phyloP scores from a whole-genome alignment of 2,113 vertebrate genomes.

The Lophotis ruficrista region DNA sequence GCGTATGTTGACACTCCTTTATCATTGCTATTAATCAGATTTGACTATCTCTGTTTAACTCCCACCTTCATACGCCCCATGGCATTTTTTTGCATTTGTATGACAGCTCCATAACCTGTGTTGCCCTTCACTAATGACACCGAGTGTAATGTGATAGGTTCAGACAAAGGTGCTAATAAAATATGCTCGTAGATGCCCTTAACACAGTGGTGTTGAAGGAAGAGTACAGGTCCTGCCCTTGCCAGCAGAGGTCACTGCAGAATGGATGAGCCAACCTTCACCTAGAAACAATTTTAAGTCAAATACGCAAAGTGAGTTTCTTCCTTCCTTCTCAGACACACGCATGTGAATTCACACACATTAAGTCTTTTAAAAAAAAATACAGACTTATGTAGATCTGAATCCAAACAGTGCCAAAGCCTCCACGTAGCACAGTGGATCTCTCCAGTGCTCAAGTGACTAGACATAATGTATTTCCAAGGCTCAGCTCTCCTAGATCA shows the following conservation, averaged over 20 bases:
- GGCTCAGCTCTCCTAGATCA: background rate
- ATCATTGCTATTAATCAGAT: constrained; percentile 38
- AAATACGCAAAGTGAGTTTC: background rate
- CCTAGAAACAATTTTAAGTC: background rate
- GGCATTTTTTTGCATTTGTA: background rate
- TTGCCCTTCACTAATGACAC: constrained; percentile 13
- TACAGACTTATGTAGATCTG: background rate
- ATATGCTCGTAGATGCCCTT: background rate
- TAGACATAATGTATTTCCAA: fast-evolving
- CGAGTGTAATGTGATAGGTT: background rate
- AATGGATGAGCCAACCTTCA: background rate
- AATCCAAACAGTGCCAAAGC: background rate
- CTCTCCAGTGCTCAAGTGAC: background rate
- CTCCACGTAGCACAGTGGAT: background rate
- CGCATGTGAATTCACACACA: background rate
- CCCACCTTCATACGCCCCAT: constrained; percentile 18
- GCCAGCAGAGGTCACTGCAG: constrained; percentile 73
- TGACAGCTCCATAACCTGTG: constrained; percentile 11
- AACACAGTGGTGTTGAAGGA: fast-evolving
- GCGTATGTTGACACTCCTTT: constrained; percentile 24
- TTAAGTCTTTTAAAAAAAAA: no score
- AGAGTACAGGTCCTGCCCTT: background rate
- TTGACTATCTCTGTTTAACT: constrained; percentile 34
- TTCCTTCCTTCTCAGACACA: background rate
- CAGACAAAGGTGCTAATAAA: background rate